Conservation (phyloP, 2,797 vertebrate species). For the Crocidura indochinensis region DNA sequence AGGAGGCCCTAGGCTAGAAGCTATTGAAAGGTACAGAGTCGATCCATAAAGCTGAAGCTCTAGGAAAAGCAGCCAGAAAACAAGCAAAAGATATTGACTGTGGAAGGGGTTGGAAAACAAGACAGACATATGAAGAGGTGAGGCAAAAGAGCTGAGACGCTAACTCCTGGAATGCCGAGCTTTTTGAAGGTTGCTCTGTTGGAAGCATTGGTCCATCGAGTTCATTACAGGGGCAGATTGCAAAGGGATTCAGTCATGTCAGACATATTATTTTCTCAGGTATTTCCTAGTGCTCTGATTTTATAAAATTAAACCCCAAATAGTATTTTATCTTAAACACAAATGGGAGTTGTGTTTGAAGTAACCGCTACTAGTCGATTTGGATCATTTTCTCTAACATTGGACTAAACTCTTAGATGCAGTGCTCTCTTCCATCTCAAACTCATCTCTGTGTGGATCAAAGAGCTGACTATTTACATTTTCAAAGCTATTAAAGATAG, state of each 20-base stretch:
- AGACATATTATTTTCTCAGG: background rate
- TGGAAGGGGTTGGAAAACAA: background rate
- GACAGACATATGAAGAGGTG: background rate
- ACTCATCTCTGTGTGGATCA: background rate
- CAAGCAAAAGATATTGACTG: constrained; percentile 72
- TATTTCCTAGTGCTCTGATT: background rate
- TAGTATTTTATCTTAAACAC: constrained; percentile 51
- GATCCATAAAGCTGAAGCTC: constrained; percentile 70
- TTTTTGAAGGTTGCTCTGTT: background rate
- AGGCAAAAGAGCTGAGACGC: background rate
- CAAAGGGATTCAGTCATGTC: background rate
- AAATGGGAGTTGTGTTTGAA: constrained; percentile 37
- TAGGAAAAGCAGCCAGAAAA: constrained; percentile 75
- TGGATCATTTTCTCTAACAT: constrained; percentile 57
- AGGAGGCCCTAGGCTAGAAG: constrained; percentile 67
- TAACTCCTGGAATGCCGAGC: background rate
- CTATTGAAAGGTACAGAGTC: constrained; percentile 75
- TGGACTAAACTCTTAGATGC: background rate
- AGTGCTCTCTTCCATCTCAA: background rate
- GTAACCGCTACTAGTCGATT: constrained; percentile 35
- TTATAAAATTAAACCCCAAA: constrained; percentile 53
- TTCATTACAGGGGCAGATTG: background rate
- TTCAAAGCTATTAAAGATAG: constrained; percentile 15
- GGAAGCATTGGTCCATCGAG: too few relatives aligned
- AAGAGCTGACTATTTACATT: background rate